Base-by-base conservation (phyloP, 2,888 invertebrate species). In the Rapana venosa region DNA sequence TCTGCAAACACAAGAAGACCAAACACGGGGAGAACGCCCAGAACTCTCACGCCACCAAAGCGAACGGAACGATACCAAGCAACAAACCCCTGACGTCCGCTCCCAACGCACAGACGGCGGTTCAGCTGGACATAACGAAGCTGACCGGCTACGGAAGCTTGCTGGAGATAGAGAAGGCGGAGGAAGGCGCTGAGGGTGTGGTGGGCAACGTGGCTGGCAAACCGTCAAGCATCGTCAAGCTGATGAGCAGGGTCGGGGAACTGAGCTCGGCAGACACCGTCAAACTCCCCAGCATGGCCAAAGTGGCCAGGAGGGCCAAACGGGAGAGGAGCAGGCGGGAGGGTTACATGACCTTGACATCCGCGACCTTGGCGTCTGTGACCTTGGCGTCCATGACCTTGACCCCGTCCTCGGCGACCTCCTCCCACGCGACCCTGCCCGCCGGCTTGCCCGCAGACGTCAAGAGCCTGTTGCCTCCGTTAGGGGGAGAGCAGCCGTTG, bases 1-100 rank as follows among this genome's bases (percentile, higher is more conserved):
- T 89, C 85, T 89, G 84, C 47, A 89, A 89, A 56, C 89, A 89
- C 56, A 89, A 89, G 56, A 89, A 89, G 30, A 77, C 89, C 13
- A 89, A 89, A 32, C 89, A 89, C 36, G 89, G 89, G 32, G 85
- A 89, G 0, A 32, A 22, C 20, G 77, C 89, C 30, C 85, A 85
- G 17, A 89, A 58, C 26, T 20, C 85, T 13, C 70, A 22, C 35
- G n/a, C n/a, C 56, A 8, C 74, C 26, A 89, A 89, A 74, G 20
- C 36, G 1, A 66, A 26, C 26, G 26, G 17, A 26, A 8, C 47
- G 47, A 47, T 8, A 47, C 4, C 47, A 8, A 47, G 47, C 47
- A 47, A 47, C 47, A 8, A 2, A 47, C 47, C 47, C 47, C 47
- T 47, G 47, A 47, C 47, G 8, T 47, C 47, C 47, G 13, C 61